Base-by-base conservation (phyloP, 1,140 invertebrate genomes). In the Heterodera schachtii region DNA sequence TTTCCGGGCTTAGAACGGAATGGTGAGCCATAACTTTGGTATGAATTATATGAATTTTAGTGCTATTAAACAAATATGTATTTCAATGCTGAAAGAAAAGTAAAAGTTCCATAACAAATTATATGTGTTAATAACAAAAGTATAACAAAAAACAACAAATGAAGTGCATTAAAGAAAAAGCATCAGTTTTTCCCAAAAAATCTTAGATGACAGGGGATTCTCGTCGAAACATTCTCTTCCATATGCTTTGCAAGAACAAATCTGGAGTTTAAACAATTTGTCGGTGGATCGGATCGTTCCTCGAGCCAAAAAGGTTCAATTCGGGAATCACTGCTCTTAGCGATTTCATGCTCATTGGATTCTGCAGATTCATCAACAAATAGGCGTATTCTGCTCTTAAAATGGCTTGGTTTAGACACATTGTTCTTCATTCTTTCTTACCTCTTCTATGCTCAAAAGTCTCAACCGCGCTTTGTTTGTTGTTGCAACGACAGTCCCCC, bases 1-100 rank as follows among this genome's bases (percentile, higher is more conserved):
- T 69, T 71, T 86, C 85, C 5, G 86, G 85, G 75, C 79, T 71
- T 41, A 71, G 69, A 11, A 71, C 69, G 9, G 69, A 71, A 41
- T 71, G 31, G 41, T 43, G 44, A 46, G 69, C 69, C 69, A 71
- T 71, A 71, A 71, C 69, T 46, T 41, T 3, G n/a, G n/a, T 19
- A 31, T 31, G 41, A 70, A 11, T 70, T 70, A 16, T 70, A 16
- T 31, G 31, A 31, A 31, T 31, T 31, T 31, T 31, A 31, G 31
- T 31, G 31, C 31, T 31, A 31, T 31, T 31, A 31, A 31, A 31
- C 31, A 31, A 31, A 46, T 31, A 44, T 71, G 44, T 71, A 13
- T 71, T 71, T 71, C 69, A 19, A 19, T 5, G 13, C 0, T 64
- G 19, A 64, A 64, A 11, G 57, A 64, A 64, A 64, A 19, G 13